phyloP scores from a whole-genome alignment of 2,113 vertebrate species.

The Australoheros scitulus region DNA sequence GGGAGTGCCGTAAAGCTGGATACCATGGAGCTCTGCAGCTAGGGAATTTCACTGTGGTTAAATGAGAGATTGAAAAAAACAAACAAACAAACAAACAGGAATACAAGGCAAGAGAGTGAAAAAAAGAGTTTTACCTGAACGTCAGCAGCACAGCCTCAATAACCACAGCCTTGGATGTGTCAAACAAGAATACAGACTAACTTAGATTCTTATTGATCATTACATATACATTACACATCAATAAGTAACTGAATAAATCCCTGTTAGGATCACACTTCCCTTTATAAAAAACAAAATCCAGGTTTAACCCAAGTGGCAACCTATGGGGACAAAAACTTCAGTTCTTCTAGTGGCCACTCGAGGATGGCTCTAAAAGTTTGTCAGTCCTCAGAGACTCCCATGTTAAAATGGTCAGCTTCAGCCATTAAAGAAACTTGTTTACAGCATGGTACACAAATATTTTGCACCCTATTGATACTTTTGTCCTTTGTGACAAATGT shows the following conservation, averaged over 20 bases:
- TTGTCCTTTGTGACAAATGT: background rate
- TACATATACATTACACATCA: background rate
- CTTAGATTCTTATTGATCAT: conserved; percentile 1
- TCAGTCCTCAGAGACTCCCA: background rate
- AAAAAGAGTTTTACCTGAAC: background rate
- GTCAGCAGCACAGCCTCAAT: background rate
- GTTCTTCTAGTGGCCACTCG: background rate
- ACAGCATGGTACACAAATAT: background rate
- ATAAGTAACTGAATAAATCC: background rate
- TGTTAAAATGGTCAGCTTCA: background rate
- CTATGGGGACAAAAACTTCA: background rate
- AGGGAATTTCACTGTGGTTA: conserved; percentile 46
- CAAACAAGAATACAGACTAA: background rate
- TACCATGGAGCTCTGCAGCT: conserved; percentile 63
- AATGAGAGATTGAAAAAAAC: conserved; percentile 5
- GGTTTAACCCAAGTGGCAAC: background rate
- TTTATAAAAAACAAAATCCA: background rate
- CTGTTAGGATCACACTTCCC: background rate
- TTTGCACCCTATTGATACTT: background rate
- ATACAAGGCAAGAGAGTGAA: background rate
- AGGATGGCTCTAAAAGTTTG: background rate
- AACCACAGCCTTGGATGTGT: background rate
- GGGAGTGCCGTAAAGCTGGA: conserved; percentile 65
- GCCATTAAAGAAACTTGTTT: conserved; percentile 1
- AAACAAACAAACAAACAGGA: background rate